phyloP scores from a whole-genome alignment of 1,140 invertebrate species.

The Magallana gigas region DNA sequence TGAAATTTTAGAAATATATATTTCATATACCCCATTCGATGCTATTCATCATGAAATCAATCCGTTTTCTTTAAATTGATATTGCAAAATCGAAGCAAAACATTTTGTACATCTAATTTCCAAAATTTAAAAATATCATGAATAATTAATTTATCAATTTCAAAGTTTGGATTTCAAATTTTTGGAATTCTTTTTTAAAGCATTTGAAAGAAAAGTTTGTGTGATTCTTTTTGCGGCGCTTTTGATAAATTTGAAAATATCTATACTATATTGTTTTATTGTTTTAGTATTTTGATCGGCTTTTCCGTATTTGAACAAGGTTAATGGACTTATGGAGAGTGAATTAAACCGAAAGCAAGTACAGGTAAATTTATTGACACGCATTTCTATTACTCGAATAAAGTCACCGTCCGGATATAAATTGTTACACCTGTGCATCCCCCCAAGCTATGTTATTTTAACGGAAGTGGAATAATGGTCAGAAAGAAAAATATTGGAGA shows the following conservation, averaged over 20 bases:
- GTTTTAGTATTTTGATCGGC: neutral
- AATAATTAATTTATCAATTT: too few relatives aligned
- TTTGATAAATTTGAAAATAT: slow-evolving; percentile 1
- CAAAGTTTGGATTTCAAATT: too few relatives aligned
- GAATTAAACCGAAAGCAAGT: neutral
- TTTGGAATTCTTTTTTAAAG: too few relatives aligned
- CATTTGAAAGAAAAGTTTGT: neutral
- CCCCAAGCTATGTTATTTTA: slow-evolving; percentile 11
- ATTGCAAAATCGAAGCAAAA: too few relatives aligned
- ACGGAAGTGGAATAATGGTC: neutral
- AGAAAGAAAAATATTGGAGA: slow-evolving; percentile 4
- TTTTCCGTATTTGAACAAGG: slow-evolving; percentile 11
- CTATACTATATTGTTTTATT: slow-evolving; percentile 17
- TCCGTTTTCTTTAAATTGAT: too few relatives aligned
- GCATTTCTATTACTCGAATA: neutral
- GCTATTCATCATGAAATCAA: too few relatives aligned
- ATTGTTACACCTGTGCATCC: neutral
- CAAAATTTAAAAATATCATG: too few relatives aligned
- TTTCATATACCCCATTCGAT: too few relatives aligned
- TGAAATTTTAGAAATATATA: too few relatives aligned
- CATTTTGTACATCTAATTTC: too few relatives aligned
- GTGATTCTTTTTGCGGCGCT: neutral
- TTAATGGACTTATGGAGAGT: slow-evolving; percentile 7
- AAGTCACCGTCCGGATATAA: neutral
- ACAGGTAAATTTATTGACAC: neutral